Conservation (phyloP, 2,888 invertebrate species). For the Osmoderma eremita region DNA sequence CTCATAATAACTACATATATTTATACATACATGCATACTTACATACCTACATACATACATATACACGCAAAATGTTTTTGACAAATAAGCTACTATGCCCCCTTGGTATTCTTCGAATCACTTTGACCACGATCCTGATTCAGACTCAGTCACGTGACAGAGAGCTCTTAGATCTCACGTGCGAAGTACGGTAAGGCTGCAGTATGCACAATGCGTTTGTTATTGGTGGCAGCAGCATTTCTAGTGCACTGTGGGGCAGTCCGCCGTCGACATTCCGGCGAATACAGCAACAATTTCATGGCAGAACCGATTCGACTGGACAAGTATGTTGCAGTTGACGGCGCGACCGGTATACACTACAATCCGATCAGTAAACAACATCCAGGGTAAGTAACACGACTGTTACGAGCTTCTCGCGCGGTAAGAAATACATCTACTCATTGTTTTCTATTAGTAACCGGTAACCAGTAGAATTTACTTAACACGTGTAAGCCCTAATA, state of each 20-base stretch:
- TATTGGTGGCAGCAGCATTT: constrained; percentile 46
- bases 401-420: constrained; percentile 21
- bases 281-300: constrained; percentile 27
- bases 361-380: constrained; percentile 56
- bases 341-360: constrained; percentile 51
- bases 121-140: constrained; percentile 31
- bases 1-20: no score
- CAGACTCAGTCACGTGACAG: constrained; percentile 24
- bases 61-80: no score
- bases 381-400: constrained; percentile 53
- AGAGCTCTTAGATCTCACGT: constrained; percentile 43
- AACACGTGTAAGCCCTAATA: not conserved
- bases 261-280: constrained; percentile 42
- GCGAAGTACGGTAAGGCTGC: constrained; percentile 41
- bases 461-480: no score
- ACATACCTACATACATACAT: no score
- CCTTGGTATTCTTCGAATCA: constrained; percentile 10
- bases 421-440: not conserved
- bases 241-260: constrained; percentile 42
- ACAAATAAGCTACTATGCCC: not conserved
- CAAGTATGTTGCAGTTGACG: constrained; percentile 47
- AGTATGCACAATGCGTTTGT: constrained; percentile 50
- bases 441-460: no score
- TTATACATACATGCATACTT: no score
- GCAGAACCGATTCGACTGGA: constrained; percentile 41